Evolutionary conservation across 2,797 vertebrate species (phyloP), one percentile per base, ranked within the genome.

Genomic region (Chrosomus eos): DNA sequence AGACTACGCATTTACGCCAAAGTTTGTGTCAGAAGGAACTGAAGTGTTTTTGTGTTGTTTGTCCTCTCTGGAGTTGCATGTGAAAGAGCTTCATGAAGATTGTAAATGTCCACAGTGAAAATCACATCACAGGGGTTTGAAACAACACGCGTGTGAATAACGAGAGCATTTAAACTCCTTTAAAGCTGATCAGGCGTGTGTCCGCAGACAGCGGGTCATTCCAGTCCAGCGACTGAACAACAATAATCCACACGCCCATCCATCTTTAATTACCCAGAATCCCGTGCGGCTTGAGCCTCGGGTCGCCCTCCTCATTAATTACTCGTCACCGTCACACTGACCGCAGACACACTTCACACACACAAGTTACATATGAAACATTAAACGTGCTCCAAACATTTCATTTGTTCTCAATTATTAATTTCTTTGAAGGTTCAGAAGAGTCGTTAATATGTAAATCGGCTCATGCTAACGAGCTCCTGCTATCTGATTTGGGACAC

Each of bases 371-470:
- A 96, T 96, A 93, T 93, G 96, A 97, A 98, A 97, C 97, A 97
- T 98, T 97, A 97, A 97, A 97, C 96, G 95, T 94, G 96, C 95
- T 94, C 97, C 97, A 98, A 98, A 98, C 97, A 98, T 97, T 98
- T 97, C 96, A 98, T 97, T 99, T 98, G 96, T 97, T 97, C 96
- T 98, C 97, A 97, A 97, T 98, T 97, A 97, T 98, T 97, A 95
- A 97, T 97, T 92, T 96, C 95, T 98, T 97, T 98, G 97, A 98
- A 96, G 96, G 96, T 97, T 98, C 96, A 97, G 96, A 97, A 95
- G 96, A 96, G 95, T 97, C 96, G 96, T 98, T 98, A 98, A 97
- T 97, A 98, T 98, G 97, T 95, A 98, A 98, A 98, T 98, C 95
- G 97, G 96, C 95, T 92, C 93, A 97, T 96, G 96, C 96, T 97